Conservation (phyloP, 2,113 vertebrate species). For the Coracopsis vasa region DNA sequence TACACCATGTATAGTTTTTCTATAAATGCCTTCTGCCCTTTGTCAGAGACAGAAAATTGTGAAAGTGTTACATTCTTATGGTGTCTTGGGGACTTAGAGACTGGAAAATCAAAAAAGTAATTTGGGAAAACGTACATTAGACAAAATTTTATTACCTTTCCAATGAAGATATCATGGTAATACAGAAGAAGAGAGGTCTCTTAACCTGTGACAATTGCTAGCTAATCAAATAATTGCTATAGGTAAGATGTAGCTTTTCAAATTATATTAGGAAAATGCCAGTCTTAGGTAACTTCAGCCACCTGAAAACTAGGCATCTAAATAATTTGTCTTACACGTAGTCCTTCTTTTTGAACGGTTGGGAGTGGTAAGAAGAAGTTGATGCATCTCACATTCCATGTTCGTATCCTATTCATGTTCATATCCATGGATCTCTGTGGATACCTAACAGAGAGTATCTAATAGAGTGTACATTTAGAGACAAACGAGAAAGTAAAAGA, state of each 20-base stretch:
- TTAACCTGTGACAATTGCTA: neutral
- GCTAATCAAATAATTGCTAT: neutral
- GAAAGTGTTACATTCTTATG: neutral
- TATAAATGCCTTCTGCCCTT: neutral
- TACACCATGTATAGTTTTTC: neutral
- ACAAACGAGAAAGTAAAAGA: neutral
- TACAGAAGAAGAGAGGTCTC: neutral
- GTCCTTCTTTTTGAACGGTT: neutral
- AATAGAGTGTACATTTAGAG: neutral
- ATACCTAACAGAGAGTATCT: neutral
- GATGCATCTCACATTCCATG: neutral
- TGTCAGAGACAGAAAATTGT: neutral
- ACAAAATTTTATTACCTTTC: neutral
- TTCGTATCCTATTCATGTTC: neutral
- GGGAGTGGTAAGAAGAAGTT: neutral
- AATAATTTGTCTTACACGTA: neutral
- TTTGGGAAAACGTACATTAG: neutral
- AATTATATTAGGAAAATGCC: neutral
- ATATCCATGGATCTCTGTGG: neutral
- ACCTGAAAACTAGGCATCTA: neutral
- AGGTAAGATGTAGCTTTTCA: neutral
- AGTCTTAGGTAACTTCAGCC: neutral
- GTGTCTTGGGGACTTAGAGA: neutral
- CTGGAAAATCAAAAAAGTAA: neutral
- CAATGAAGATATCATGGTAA: neutral